Evolutionary conservation across 1,140 invertebrate genomes (phyloP), one percentile per base, ranked within the genome.

Genomic region (Euglossa dilemma): DNA sequence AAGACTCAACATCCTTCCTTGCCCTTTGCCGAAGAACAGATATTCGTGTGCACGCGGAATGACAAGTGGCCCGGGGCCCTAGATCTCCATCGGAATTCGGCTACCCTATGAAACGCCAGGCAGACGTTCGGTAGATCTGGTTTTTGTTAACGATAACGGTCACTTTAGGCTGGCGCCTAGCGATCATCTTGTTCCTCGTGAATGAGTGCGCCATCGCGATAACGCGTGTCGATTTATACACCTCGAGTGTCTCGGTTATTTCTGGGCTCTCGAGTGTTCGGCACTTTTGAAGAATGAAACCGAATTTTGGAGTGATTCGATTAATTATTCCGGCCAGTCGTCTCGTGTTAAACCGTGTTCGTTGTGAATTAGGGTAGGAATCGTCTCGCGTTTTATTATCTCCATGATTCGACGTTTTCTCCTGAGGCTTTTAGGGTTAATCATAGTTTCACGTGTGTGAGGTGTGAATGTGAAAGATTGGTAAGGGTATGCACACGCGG

Each of bases 1-100:
- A 73, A 87, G 86, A 77, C 57, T 70, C 67, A 63, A 84, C 77
- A 45, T 76, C 78, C 57, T 64, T 85, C 7, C 71, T 71, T 36
- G 67, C 80, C 87, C 87, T 80, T 79, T 57, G 45, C 45, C 69
- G 64, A 83, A 84, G 69, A 83, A 82, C 85, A 50, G 83, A 90
- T 85, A 85, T 54, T 25, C 56, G 57, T 54, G 71, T 52, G 45
- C 73, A 59, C 69, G 61, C 52, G 85, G 85, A 92, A 90, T 91
- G 91, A 91, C 86, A 91, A 91, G 86, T 85, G 81, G 73, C 8
- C 50, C 8, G 14, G 57, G 23, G 25, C 52, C 25, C 14, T n/a
- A 45, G n/a, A 72, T 12, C 78, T 50, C n/a, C 28, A 8, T 57
- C 57, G 12, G 59, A 56, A 79, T 14, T 67, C 23, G 72, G 63